phyloP scores from a whole-genome alignment of 2,113 vertebrate species.

The Cinclus cinclus region DNA sequence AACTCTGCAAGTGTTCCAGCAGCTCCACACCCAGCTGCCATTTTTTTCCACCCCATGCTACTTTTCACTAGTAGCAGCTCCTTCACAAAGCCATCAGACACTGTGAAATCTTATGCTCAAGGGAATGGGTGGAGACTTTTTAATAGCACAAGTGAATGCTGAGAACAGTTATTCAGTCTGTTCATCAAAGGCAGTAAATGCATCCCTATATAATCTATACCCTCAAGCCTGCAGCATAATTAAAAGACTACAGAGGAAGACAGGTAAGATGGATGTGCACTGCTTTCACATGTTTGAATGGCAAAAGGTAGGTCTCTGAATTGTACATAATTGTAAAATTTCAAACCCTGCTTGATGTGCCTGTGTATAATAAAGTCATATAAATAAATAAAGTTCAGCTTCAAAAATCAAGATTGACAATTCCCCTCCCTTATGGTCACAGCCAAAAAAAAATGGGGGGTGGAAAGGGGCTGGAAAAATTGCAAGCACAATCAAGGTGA shows the following conservation, averaged over 20 bases:
- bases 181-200: not conserved
- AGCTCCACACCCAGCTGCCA: not conserved
- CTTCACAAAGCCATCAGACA: not conserved
- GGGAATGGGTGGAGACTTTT: not conserved
- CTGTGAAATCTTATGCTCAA: not conserved
- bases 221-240: not conserved
- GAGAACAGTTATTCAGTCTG: not conserved
- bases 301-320: not conserved
- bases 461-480: not conserved
- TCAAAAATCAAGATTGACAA: not conserved
- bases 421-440: not conserved
- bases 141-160: not conserved
- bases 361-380: not conserved
- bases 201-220: not conserved
- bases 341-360: not conserved
- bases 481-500: not conserved
- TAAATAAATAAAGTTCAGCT: not conserved
- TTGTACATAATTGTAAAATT: not conserved
- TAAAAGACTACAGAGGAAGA: not conserved
- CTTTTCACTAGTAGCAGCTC: not conserved
- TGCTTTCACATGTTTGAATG: not conserved
- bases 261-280: accelerated
- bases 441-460: accelerated
- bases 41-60: not conserved
- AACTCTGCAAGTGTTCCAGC: not conserved